Evolutionary conservation across 2,888 invertebrate species (phyloP), one percentile per base, ranked within the genome.

Genomic region (Ectemnius cavifrons): DNA sequence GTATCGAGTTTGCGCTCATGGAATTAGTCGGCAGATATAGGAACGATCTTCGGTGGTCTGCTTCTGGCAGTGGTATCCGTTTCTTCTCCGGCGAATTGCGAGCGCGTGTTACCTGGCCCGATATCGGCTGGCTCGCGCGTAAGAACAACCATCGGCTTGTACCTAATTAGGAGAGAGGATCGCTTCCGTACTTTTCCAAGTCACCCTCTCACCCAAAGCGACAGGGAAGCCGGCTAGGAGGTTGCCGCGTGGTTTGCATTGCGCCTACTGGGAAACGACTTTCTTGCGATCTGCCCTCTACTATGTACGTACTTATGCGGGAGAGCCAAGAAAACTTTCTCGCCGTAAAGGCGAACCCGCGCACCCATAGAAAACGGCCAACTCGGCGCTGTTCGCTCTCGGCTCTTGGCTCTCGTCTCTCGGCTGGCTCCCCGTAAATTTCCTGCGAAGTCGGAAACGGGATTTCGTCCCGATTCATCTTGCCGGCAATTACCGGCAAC

Each of bases 381-480:
- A 3, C 23, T 23, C 23, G 2, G 3, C 2, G 23, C 23, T 23
- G 3, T 23, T 23, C 23, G 2, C 23, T 37, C 37, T 11, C 37
- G 37, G 11, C 37, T 37, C 1, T 8, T 6, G 8, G 8, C 37
- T 37, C 8, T 61, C 71, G 57, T 63, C 56, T 68, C 75, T 68
- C 71, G 62, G 71, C 81, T 83, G 37, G 37, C 37, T 37, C 37
- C 37, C 75, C 81, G 83, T 83, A 81, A 83, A 83, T 83, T 83
- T 83, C 65, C 81, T 79, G 79, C 79, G 77, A 81, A 81, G 81
- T 81, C 81, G 83, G 77, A 83, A 83, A 83, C 81, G 71, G 77
- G 81, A 83, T 83, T 83, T 83, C 81, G 78, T 81, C 79, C 73
- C 81, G 82, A 82, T 82, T 82, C 82, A 82, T 82, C 82, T 82